Evolutionary conservation across 2,888 invertebrate species (phyloP).

Genomic region (Onthophagus sagittarius): DNA sequence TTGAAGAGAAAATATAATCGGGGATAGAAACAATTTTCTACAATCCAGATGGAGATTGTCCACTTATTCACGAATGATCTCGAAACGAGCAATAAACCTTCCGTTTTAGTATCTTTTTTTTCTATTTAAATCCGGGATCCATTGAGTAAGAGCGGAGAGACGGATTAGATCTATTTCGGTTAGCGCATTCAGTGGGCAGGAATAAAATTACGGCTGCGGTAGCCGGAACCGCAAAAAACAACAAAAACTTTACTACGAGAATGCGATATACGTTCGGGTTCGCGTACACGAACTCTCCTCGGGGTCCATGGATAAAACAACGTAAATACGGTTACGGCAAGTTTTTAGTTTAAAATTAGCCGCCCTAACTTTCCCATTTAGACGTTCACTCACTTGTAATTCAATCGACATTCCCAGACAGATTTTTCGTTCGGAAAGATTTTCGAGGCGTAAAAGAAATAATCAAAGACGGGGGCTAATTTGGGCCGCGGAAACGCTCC

Average conservation of each 20-base stretch:
- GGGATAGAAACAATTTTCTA: too few relatives aligned
- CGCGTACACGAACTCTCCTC: not conserved
- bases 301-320: not conserved
- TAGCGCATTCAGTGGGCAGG: not conserved
- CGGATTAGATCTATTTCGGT: not conserved
- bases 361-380: not conserved
- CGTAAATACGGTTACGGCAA: not conserved
- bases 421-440: not conserved
- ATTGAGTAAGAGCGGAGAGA: not conserved
- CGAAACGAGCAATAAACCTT: not conserved
- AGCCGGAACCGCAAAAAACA: not conserved
- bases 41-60: too few relatives aligned
- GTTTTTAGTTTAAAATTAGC: not conserved
- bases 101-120: not conserved
- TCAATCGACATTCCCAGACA: not conserved
- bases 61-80: not conserved
- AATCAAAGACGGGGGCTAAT: not conserved
- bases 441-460: not conserved
- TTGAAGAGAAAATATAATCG: too few relatives aligned
- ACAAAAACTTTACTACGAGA: not conserved
- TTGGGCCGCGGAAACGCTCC: not conserved
- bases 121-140: not conserved
- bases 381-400: not conserved
- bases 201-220: not conserved
- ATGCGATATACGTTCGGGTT: not conserved